These are phyloP conservation scores for Gnatocerus cornutus DNA, from an alignment of 2,888 invertebrate genomes.

Conservation along the genomic window DNA sequence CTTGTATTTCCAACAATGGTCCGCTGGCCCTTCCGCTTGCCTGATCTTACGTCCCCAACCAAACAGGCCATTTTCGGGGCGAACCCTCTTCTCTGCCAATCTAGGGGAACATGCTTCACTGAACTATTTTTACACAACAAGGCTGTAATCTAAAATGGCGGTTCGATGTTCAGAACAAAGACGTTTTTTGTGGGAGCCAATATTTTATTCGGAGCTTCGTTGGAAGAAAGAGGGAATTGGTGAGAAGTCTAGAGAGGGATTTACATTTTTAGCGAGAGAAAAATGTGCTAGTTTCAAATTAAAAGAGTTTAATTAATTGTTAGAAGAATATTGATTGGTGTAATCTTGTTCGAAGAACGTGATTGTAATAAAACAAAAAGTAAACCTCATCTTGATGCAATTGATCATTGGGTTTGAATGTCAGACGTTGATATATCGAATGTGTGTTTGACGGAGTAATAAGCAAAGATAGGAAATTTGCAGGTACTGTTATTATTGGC, in stretches of 20 bases:
- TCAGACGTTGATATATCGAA: slow-evolving; percentile 23
- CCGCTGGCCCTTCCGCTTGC: slow-evolving; percentile 65
- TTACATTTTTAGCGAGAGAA: slow-evolving; percentile 1
- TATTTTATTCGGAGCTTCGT: slow-evolving; percentile 49
- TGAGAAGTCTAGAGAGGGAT: neutral
- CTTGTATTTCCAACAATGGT: slow-evolving; percentile 57
- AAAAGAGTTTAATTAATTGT: neutral
- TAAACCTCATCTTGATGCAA: slow-evolving; percentile 17
- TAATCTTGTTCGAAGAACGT: neutral
- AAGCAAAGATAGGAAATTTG: slow-evolving; percentile 3
- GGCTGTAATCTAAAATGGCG: slow-evolving; percentile 69
- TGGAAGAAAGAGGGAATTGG: slow-evolving; percentile 13
- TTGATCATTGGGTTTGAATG: slow-evolving; percentile 9
- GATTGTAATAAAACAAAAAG: slow-evolving; percentile 14
- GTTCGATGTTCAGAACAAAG: slow-evolving; percentile 64
- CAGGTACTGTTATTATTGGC: neutral
- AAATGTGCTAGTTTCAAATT: too few relatives aligned
- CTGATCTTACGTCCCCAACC: slow-evolving; percentile 63
- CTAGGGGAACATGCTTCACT: slow-evolving; percentile 70
- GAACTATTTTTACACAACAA: slow-evolving; percentile 71
- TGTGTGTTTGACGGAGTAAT: slow-evolving; percentile 11
- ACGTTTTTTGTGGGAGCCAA: slow-evolving; percentile 61
- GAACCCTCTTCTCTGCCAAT: slow-evolving; percentile 67
- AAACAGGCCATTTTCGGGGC: slow-evolving; percentile 64
- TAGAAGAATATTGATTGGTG: neutral